Conservation (phyloP, 23 tunicate genomes). For the Diplosoma virens region DNA sequence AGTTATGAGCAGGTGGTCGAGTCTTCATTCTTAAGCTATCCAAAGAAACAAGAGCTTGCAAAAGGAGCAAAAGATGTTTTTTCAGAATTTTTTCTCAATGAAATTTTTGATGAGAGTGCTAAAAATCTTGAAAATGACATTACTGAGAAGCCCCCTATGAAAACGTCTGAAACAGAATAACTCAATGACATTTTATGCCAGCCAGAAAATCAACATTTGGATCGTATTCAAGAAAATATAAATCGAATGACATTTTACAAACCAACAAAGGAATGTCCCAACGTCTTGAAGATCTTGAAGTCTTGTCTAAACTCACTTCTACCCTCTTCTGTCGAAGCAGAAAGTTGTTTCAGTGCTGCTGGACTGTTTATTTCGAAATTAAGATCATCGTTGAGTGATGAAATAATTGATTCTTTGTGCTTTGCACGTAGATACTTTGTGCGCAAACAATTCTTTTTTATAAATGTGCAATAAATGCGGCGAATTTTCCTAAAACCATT, state of each 20-base stretch:
- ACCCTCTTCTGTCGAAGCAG: neutral
- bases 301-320: slow-evolving; percentile 6
- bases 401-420: neutral
- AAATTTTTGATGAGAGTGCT: neutral
- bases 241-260: neutral
- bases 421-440: slow-evolving; percentile 8
- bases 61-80: neutral
- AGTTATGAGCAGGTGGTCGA: neutral
- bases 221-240: slow-evolving; percentile 1
- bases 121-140: slow-evolving; percentile 11
- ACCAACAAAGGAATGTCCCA: neutral
- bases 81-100: neutral
- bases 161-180: slow-evolving; percentile 1
- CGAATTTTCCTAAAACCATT: no score
- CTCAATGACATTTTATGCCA: slow-evolving; percentile 3
- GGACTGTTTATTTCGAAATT: slow-evolving; percentile 13
- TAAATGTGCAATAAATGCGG: no score
- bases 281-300: neutral
- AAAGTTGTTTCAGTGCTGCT: slow-evolving; percentile 25
- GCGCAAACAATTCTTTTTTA: neutral
- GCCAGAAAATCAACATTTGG: slow-evolving; percentile 5
- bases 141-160: slow-evolving; percentile 9
- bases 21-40: neutral
- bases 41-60: neutral
- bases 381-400: neutral